Evolutionary conservation across 2,797 vertebrate genomes (phyloP).

Genomic region (Aplochiton taeniatus): DNA sequence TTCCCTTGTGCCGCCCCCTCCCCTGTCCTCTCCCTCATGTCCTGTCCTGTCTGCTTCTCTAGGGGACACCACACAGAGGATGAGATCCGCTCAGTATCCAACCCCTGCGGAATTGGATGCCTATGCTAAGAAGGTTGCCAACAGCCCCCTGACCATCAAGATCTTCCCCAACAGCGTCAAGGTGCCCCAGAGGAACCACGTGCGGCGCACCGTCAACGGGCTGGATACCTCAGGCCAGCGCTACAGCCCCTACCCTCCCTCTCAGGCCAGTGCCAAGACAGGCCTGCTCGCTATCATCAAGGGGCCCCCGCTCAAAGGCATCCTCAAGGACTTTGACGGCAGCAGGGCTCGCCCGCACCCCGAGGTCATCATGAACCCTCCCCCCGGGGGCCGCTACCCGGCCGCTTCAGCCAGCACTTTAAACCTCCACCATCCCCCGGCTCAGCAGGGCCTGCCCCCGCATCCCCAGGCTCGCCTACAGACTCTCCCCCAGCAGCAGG

Average conservation of each 20-base stretch:
- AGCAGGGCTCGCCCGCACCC: slow-evolving; percentile 89
- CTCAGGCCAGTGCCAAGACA: slow-evolving; percentile 89
- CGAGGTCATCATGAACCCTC: slow-evolving; percentile 93
- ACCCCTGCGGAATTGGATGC: slow-evolving; percentile 99
- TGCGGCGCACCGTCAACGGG: slow-evolving; percentile 97
- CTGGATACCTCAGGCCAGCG: slow-evolving; percentile 96
- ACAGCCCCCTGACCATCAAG: slow-evolving; percentile 98
- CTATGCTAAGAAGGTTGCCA: slow-evolving; percentile 99
- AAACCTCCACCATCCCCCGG: slow-evolving; percentile 85
- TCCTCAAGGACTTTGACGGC: slow-evolving; percentile 97
- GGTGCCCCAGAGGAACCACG: slow-evolving; percentile 98
- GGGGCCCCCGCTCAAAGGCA: slow-evolving; percentile 87
- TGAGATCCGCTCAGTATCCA: slow-evolving; percentile 99
- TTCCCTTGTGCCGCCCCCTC: neutral
- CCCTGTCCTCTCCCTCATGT: neutral
- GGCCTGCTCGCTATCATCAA: slow-evolving; percentile 96
- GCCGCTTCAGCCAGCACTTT: slow-evolving; percentile 97
- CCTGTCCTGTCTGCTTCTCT: slow-evolving; percentile 38
- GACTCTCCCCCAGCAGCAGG: slow-evolving; percentile 80
- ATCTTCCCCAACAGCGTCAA: slow-evolving; percentile 99
- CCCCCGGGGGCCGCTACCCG: slow-evolving; percentile 80
- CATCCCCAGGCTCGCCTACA: slow-evolving; percentile 79
- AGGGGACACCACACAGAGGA: slow-evolving; percentile 99
- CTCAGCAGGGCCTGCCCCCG: slow-evolving; percentile 80
- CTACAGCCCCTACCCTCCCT: slow-evolving; percentile 96